These are phyloP conservation scores for Diadegma fenestrale DNA, from an alignment of 2,888 invertebrate genomes.

Conservation along the genomic window DNA sequence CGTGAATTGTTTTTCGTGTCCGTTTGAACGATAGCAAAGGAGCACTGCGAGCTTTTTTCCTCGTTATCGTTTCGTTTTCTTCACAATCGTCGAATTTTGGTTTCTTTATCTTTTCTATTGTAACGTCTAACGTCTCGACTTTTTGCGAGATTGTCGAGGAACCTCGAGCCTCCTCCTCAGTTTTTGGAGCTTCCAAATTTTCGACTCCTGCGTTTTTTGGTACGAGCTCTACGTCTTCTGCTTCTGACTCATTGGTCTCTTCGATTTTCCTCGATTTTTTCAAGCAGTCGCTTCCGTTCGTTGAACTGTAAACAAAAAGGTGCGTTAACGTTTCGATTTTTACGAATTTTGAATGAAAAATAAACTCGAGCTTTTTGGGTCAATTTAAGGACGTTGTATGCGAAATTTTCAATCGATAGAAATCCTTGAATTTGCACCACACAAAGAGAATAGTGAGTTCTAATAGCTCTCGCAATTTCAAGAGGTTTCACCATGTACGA, in stretches of 20 bases:
- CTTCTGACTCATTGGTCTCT: not conserved
- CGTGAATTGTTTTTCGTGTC: conserved; percentile 58
- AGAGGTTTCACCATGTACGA: no score
- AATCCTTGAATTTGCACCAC: no score
- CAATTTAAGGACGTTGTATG: not conserved
- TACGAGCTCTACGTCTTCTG: not conserved
- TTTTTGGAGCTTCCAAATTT: not conserved
- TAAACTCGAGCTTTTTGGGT: not conserved
- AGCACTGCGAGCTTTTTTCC: conserved; percentile 30
- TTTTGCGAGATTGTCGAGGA: conserved; percentile 23
- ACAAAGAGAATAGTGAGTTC: no score
- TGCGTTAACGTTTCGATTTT: not conserved
- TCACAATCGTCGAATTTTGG: not conserved
- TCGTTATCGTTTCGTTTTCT: not conserved
- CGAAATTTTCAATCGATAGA: no score
- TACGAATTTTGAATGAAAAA: not conserved
- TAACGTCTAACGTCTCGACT: not conserved
- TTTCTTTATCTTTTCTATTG: conserved; percentile 15
- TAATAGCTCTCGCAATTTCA: no score
- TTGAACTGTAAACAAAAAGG: conserved; percentile 34
- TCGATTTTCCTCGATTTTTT: conserved; percentile 17
- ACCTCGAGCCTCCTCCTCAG: not conserved
- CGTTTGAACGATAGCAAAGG: conserved; percentile 29
- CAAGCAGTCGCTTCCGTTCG: not conserved
- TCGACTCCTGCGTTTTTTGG: not conserved